Evolutionary conservation across 2,888 invertebrate genomes (phyloP).

Genomic region (Tyria jacobaeae): DNA sequence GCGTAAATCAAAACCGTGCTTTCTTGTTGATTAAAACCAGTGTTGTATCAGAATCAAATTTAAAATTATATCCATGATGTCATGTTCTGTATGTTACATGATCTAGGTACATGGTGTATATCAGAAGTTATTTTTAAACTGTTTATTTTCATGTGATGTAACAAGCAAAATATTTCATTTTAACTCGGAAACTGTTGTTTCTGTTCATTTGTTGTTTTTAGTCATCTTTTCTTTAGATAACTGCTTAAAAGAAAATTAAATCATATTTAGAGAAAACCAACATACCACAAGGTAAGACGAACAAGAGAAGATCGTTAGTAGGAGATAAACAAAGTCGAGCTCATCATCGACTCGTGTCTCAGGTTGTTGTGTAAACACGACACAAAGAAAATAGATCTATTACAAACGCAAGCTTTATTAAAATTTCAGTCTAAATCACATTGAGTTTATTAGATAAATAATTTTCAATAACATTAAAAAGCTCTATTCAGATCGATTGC

Average conservation of each 20-base stretch:
- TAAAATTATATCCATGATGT: constrained; percentile 30
- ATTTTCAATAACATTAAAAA: constrained; percentile 75
- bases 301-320: constrained; percentile 59
- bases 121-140: constrained; percentile 40
- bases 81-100: constrained; percentile 35
- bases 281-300: constrained; percentile 40
- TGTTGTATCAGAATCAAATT: constrained; percentile 6
- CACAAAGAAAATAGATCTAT: constrained; percentile 73
- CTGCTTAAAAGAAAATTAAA: constrained; percentile 1
- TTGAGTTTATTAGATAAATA: constrained; percentile 60
- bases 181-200: constrained; percentile 14
- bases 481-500: constrained; percentile 68
- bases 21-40: constrained; percentile 8
- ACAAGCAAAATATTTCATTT: constrained; percentile 25
- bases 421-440: constrained; percentile 83
- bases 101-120: constrained; percentile 11
- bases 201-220: neutral
- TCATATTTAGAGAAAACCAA: constrained; percentile 34
- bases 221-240: neutral
- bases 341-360: constrained; percentile 69
- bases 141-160: constrained; percentile 44
- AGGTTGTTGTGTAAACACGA: constrained; percentile 60
- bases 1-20: constrained; percentile 7
- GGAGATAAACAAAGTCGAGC: constrained; percentile 66
- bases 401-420: constrained; percentile 85